These are phyloP conservation scores for Ptychadena robeensis DNA, from an alignment of 2,797 vertebrate species.

Conservation along the genomic window DNA sequence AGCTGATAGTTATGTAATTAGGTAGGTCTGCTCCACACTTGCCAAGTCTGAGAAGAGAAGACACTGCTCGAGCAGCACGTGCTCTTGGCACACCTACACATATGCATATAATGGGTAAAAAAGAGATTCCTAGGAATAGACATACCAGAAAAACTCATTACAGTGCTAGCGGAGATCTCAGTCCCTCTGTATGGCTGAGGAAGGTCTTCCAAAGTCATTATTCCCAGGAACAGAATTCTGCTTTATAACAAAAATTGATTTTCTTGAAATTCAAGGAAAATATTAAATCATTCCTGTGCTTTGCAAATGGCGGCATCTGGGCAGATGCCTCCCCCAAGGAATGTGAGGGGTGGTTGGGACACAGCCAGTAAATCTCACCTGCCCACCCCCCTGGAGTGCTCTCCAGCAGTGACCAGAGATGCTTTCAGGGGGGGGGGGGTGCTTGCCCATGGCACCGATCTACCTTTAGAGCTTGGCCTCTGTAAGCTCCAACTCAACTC, in stretches of 20 bases:
- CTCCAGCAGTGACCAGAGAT: no score
- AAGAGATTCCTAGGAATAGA: conserved; percentile 10
- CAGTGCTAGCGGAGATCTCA: background rate
- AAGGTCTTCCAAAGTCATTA: background rate
- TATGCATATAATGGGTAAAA: no score
- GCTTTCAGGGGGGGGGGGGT: no score
- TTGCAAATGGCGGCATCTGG: background rate
- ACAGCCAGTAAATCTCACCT: no score
- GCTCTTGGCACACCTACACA: conserved; percentile 42
- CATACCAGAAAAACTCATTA: conserved; percentile 24
- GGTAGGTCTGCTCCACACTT: conserved; percentile 28
- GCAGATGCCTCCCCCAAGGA: no score
- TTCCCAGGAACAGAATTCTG: conserved; percentile 20
- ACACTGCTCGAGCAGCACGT: conserved; percentile 17
- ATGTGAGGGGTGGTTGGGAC: no score
- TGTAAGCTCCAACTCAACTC: no score
- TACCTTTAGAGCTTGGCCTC: no score
- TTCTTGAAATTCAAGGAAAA: background rate
- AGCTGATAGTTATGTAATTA: conserved; percentile 51
- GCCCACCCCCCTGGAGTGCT: no score
- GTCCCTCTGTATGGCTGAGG: background rate
- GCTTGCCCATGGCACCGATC: no score
- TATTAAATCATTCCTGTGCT: background rate
- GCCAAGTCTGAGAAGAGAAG: conserved; percentile 46
- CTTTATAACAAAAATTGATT: background rate